Percentiles rank a stretch among this genome's conserved stretches.
These are phyloP conservation scores for Hedychridium roseum DNA, from an alignment of 2,888 invertebrate species.

Conservation along the genomic window DNA sequence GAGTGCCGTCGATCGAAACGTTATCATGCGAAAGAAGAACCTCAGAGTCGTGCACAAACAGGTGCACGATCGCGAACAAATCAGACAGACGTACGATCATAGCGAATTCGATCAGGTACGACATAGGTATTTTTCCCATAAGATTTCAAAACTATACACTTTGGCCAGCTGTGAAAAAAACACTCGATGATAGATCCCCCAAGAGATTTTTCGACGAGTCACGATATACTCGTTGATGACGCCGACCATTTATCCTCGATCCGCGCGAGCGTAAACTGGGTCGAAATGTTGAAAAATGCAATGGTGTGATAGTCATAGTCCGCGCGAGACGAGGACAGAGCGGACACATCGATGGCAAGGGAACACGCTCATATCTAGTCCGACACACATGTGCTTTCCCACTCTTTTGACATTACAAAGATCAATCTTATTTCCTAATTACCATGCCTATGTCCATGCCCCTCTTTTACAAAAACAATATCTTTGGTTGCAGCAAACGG, in stretches of 20 bases:
- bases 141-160: too few relatives aligned
- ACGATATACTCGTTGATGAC: too few relatives aligned
- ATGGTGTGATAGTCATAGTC: constrained; percentile 17
- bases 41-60: constrained; percentile 58
- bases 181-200: too few relatives aligned
- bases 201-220: too few relatives aligned
- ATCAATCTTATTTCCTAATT: too few relatives aligned
- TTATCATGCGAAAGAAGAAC: constrained; percentile 61
- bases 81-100: constrained; percentile 53
- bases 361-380: too few relatives aligned
- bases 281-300: constrained; percentile 30
- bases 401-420: too few relatives aligned
- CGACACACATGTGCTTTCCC: not conserved
- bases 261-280: constrained; percentile 19
- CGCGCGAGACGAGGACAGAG: too few relatives aligned
- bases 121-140: not conserved
- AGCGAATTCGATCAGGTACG: constrained; percentile 45
- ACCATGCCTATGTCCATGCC: too few relatives aligned
- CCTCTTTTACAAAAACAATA: not conserved
- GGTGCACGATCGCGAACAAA: constrained; percentile 45
- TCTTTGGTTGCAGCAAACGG: constrained; percentile 58
- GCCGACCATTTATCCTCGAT: constrained; percentile 4
- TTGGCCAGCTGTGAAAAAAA: too few relatives aligned
- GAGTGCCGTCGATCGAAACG: too few relatives aligned
- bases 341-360: too few relatives aligned